Percentiles rank a stretch among this genome's conserved stretches.
These are phyloP conservation scores for Austrolebias charrua DNA, from an alignment of 2,797 vertebrate species.

Conservation along the genomic window DNA sequence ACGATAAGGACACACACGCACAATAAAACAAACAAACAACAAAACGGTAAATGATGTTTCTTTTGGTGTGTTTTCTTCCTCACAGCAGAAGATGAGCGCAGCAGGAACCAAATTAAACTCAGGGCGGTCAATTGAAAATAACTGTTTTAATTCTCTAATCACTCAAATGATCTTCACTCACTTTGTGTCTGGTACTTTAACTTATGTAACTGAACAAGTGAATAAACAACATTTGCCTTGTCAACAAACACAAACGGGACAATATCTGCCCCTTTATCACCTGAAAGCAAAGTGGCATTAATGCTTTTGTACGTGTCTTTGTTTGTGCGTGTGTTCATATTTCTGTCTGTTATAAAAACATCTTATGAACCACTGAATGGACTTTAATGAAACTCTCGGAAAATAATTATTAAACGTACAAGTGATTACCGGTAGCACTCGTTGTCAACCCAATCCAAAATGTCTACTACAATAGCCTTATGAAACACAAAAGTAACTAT, in stretches of 20 bases:
- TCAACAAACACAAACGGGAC: background rate
- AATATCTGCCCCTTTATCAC: no score
- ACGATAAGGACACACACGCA: conserved; percentile 18
- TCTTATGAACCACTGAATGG: no score
- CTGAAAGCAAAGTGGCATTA: no score
- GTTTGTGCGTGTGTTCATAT: no score
- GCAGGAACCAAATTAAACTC: conserved; percentile 38
- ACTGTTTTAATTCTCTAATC: conserved; percentile 12
- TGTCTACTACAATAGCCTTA: no score
- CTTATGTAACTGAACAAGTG: conserved; percentile 1
- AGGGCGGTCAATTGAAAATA: conserved; percentile 37
- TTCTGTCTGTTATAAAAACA: no score
- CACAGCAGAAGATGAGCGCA: conserved; percentile 33
- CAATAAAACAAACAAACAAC: background rate
- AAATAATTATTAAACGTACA: no score
- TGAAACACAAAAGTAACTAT: no score
- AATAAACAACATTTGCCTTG: conserved; percentile 8
- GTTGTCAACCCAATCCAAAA: no score
- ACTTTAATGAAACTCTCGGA: no score
- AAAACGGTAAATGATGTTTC: conserved; percentile 25
- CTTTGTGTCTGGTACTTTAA: conserved; percentile 3
- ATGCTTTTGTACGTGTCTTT: no score
- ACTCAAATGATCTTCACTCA: conserved; percentile 17
- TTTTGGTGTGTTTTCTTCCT: conserved; percentile 24
- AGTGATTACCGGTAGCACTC: no score